Base-by-base conservation (phyloP, 1,140 invertebrate species). In the Orius insidiosus region DNA sequence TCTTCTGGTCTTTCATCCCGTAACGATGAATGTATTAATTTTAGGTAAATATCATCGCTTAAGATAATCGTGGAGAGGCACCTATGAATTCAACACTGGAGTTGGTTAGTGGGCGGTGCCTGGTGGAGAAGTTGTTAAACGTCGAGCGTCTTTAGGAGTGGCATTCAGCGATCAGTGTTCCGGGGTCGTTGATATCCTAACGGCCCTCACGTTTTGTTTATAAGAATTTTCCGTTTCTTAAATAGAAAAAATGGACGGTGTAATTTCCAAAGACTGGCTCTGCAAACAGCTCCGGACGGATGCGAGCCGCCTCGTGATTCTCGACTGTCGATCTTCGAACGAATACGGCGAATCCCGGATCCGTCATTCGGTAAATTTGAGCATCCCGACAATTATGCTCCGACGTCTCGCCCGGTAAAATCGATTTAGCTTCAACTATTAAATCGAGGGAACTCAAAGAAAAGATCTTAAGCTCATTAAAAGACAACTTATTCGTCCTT, bases 361-460 rank as follows among this genome's bases (percentile, higher is more conserved):
- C 46, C 69, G 81, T 42, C 79, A 80, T 40, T 83, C 87, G 19
- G 84, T 92, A 14, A 85, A 88, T 61, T 76, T 92, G 53, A 80
- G 80, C 34, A 79, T 92, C 57, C 87, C 88, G 3, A 84, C 78
- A 56, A 84, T 94, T 34, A 87, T 94, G 80, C 61, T 90, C 52
- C 67, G 86, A 24, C 71, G 88, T 32, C 62, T 92, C 48, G 82
- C 84, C 8, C 37, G 86, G 86, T 8, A 92, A 88, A 65, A 83
- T 90, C 50, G 81, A 84, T 58, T 63, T 92, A 41, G 63, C 78
- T 8, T 77, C 82, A 1, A 84, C 85, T 1, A 85, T 90, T 53
- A 85, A 85, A 59, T 86, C 80, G 56, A 71, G 76, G 52, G 82
- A 87, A 54, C 67, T 85, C 24, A 83, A 81, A 64, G 72, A 80